phyloP scores from a whole-genome alignment of 2,888 invertebrate species.

The Baronia brevicornis region DNA sequence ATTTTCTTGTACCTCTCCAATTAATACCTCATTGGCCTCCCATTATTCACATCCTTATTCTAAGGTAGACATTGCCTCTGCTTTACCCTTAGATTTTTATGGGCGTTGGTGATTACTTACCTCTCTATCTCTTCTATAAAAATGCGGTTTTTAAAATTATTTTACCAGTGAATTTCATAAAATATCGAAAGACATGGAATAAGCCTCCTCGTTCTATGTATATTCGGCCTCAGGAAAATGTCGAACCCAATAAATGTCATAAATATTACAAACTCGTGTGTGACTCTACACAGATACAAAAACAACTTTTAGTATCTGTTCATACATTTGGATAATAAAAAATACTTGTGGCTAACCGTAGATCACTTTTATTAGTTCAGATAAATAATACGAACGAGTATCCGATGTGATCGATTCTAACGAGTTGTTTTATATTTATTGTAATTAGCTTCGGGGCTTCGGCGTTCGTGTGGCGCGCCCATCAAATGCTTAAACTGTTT shows the following conservation, averaged over 20 bases:
- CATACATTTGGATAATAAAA: constrained; percentile 43
- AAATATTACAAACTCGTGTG: constrained; percentile 65
- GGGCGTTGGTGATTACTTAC: too few species aligned
- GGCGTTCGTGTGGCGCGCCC: constrained; percentile 47
- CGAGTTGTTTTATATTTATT: constrained; percentile 70
- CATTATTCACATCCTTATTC: too few species aligned
- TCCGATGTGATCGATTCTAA: constrained; percentile 69
- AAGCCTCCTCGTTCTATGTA: constrained; percentile 26
- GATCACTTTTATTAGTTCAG: constrained; percentile 69
- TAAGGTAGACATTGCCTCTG: too few species aligned
- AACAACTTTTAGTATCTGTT: constrained; percentile 52
- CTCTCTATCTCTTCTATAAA: too few species aligned
- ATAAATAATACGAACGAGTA: constrained; percentile 68
- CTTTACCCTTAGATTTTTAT: too few species aligned
- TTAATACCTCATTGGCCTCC: too few species aligned
- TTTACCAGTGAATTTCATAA: too few species aligned
- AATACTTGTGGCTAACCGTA: constrained; percentile 60
- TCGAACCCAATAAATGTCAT: constrained; percentile 62
- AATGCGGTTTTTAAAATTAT: too few species aligned
- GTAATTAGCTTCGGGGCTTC: constrained; percentile 45
- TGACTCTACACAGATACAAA: constrained; percentile 54
- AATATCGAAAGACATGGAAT: constrained; percentile 26
- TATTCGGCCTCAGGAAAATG: constrained; percentile 66
- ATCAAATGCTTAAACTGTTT: constrained; percentile 64
- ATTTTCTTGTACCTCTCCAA: too few species aligned